These are phyloP conservation scores for Cydia amplana DNA, from an alignment of 1,140 invertebrate species.

Conservation along the genomic window DNA sequence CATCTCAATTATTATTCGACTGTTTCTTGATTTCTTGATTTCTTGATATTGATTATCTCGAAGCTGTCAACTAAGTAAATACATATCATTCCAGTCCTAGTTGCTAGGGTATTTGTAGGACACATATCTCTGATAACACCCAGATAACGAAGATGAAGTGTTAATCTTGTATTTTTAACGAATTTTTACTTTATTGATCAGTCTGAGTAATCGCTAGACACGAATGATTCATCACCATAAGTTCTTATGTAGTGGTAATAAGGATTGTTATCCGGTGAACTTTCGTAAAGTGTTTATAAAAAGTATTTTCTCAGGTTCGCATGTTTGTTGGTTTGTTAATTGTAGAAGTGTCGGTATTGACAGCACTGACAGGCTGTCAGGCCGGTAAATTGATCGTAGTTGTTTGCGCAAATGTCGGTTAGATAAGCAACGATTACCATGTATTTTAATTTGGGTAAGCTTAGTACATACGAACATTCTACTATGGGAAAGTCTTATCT, in stretches of 20 bases:
- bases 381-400: slow-evolving; percentile 74
- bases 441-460: slow-evolving; percentile 69
- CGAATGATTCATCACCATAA: background rate
- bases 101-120: slow-evolving; percentile 54
- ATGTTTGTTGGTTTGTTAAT: slow-evolving; percentile 74
- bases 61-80: slow-evolving; percentile 64
- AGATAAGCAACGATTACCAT: slow-evolving; percentile 71
- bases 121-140: slow-evolving; percentile 63
- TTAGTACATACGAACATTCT: slow-evolving; percentile 37
- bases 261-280: slow-evolving; percentile 48
- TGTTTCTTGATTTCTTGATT: slow-evolving; percentile 50
- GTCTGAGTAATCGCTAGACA: slow-evolving; percentile 15
- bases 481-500: slow-evolving; percentile 40
- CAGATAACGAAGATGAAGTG: slow-evolving; percentile 75
- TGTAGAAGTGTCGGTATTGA: slow-evolving; percentile 75
- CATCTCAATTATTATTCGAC: slow-evolving; percentile 47
- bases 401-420: slow-evolving; percentile 74
- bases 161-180: slow-evolving; percentile 75
- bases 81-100: slow-evolving; percentile 56
- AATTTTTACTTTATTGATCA: slow-evolving; percentile 61
- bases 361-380: slow-evolving; percentile 74
- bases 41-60: slow-evolving; percentile 53
- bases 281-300: slow-evolving; percentile 34
- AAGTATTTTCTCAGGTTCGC: slow-evolving; percentile 57
- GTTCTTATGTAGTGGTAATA: slow-evolving; percentile 38